Percentiles rank a stretch among this genome's conserved stretches.
These are phyloP conservation scores for Nephila pilipes DNA, from an alignment of 1,140 invertebrate genomes.

Conservation along the genomic window DNA sequence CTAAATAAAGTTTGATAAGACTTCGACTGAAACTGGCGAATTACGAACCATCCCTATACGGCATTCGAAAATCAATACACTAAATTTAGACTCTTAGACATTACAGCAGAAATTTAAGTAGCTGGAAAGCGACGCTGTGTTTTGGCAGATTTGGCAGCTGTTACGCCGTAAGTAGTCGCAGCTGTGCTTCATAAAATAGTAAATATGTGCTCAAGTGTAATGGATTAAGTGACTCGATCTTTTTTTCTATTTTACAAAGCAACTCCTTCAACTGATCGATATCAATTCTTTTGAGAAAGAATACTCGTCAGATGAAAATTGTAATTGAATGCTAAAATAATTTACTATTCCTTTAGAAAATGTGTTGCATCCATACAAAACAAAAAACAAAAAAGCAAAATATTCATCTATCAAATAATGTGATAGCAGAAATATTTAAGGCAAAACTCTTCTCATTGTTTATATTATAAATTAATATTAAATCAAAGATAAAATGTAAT, in stretches of 20 bases:
- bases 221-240: background rate
- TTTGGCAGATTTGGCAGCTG: background rate
- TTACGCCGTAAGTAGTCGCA: background rate
- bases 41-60: too few species aligned
- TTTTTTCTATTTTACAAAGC: background rate
- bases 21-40: background rate
- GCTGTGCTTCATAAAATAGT: background rate
- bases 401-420: background rate
- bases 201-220: background rate
- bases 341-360: too few species aligned
- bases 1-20: background rate
- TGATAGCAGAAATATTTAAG: too few species aligned
- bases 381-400: background rate
- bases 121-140: background rate
- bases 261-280: background rate
- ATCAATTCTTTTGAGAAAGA: background rate
- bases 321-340: background rate
- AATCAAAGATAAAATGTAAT: too few species aligned
- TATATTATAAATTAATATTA: too few species aligned
- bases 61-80: too few species aligned
- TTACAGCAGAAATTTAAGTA: background rate
- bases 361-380: background rate
- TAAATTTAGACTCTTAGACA: background rate
- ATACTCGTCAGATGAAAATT: background rate
- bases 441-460: too few species aligned